Percentiles rank a stretch among this genome's conserved stretches.
These are phyloP conservation scores for Eupithecia subfuscata DNA, from an alignment of 2,888 invertebrate species.

Conservation along the genomic window DNA sequence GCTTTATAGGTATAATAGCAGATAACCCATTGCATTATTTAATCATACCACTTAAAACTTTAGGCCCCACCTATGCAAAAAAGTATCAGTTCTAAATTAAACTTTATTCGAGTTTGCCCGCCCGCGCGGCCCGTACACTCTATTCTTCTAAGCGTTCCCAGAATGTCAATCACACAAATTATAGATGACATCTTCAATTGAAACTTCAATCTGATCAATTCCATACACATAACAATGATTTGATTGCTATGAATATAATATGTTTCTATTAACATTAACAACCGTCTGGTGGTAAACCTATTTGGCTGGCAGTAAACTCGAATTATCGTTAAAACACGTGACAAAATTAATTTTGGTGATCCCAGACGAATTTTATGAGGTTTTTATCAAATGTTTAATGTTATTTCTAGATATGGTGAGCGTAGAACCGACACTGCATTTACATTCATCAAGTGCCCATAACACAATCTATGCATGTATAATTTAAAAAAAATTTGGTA, in stretches of 20 bases:
- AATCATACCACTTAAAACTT: no score
- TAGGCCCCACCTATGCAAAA: no score
- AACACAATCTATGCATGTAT: no score
- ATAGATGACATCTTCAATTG: conserved; percentile 10
- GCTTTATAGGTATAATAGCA: no score
- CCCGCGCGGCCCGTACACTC: neutral
- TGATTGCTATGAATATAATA: neutral
- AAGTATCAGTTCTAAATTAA: neutral
- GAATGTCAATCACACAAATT: neutral
- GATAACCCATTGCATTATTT: no score
- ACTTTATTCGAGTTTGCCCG: neutral
- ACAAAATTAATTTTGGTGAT: neutral
- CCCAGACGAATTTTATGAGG: neutral
- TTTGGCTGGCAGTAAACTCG: neutral
- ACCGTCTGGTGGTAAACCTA: neutral
- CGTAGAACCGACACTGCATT: no score
- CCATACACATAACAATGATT: neutral
- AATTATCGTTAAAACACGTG: neutral
- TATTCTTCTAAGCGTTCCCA: neutral
- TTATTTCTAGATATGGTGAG: neutral
- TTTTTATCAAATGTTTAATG: neutral
- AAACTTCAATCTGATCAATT: conserved; percentile 6
- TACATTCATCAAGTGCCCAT: no score
- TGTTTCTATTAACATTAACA: conserved; percentile 34
- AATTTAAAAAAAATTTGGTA: no score